A percentile compares a stretch with the other conserved stretches of the same genome.
Evolutionary conservation across 2,797 vertebrate species (phyloP).

Genomic region (Carcharodon carcharias): DNA sequence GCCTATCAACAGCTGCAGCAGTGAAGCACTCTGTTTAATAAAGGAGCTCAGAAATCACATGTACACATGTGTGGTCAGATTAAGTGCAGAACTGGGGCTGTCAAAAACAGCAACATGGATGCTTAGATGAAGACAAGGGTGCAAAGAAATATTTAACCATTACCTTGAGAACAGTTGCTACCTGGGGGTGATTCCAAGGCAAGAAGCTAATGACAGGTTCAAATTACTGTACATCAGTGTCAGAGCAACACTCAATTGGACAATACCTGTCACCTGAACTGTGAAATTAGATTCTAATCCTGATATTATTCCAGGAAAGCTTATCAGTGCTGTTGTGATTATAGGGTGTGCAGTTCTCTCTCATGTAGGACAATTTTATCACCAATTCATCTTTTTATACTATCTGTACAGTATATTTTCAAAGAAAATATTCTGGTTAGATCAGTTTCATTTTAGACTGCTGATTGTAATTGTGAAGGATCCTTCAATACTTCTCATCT

Average conservation of each 20-base stretch:
- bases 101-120: neutral
- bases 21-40: neutral
- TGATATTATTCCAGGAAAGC: neutral
- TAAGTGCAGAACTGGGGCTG: neutral
- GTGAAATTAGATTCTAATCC: conserved; percentile 27
- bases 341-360: neutral
- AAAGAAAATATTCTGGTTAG: neutral
- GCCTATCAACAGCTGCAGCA: neutral
- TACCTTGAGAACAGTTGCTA: neutral
- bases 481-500: neutral
- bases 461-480: neutral
- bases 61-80: neutral
- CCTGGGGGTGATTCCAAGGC: neutral
- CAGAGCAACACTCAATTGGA: neutral
- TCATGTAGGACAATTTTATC: neutral
- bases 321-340: neutral
- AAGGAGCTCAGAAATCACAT: neutral
- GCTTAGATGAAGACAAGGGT: neutral
- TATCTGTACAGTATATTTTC: neutral
- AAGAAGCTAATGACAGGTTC: neutral
- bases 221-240: neutral
- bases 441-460: neutral
- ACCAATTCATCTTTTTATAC: neutral
- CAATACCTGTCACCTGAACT: conserved; percentile 7
- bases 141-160: neutral